These are phyloP conservation scores for Mormyrus iriodes DNA, from an alignment of 2,113 vertebrate species.

Conservation along the genomic window DNA sequence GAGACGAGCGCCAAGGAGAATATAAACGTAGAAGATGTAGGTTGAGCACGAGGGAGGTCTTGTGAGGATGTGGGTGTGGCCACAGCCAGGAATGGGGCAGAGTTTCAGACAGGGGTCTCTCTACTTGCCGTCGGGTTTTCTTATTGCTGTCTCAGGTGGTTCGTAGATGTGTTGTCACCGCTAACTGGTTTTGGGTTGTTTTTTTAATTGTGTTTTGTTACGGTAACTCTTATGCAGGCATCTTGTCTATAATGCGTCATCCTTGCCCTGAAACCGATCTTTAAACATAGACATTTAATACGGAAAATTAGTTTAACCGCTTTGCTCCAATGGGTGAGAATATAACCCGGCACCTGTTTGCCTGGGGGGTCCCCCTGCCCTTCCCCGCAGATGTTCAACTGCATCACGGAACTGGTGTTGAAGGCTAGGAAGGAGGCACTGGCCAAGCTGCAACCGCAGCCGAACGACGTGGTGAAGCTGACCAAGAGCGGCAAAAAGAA, in stretches of 20 bases:
- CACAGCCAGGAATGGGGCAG: background rate
- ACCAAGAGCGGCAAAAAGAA: conserved; percentile 96
- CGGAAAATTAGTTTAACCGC: background rate
- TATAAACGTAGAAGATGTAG: conserved; percentile 85
- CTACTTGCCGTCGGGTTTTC: background rate
- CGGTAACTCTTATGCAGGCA: background rate
- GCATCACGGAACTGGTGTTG: conserved; percentile 96
- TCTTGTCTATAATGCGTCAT: background rate
- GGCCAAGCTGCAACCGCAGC: conserved; percentile 94
- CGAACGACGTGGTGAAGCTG: conserved; percentile 96
- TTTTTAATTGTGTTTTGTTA: background rate
- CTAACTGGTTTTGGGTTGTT: background rate
- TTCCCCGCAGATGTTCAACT: conserved; percentile 90
- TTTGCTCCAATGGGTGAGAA: background rate
- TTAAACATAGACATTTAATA: background rate
- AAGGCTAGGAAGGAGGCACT: conserved; percentile 94
- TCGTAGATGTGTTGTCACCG: background rate
- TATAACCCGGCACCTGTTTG: background rate
- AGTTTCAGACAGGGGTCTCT: background rate
- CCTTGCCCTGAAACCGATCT: background rate
- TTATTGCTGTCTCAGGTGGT: background rate
- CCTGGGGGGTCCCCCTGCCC: conserved; percentile 5
- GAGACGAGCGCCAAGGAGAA: conserved; percentile 99
- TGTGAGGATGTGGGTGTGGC: background rate
- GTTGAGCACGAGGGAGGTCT: background rate